Evolutionary conservation across 2,888 invertebrate species (phyloP), one percentile per base, ranked within the genome.

Genomic region (Vannuccia rotundouncinata): DNA sequence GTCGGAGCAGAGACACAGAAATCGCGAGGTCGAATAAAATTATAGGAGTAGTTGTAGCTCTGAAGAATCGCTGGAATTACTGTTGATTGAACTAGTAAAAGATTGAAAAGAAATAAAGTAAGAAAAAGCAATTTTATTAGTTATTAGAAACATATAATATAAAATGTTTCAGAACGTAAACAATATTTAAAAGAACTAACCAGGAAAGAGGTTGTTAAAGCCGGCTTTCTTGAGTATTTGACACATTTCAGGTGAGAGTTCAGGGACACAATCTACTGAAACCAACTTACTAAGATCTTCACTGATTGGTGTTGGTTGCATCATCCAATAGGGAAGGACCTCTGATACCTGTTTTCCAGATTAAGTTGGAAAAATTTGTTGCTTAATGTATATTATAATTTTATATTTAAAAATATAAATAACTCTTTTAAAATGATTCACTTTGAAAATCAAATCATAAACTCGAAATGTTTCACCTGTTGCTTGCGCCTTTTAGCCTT

Each of bases 1-100:
- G 95, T 96, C 0, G 95, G 95, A 28, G 95, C 94, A 76, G 94
- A 94, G 22, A 96, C 93, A 88, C 95, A 96, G 77, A 95, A 90
- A 87, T 97, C 96, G 83, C 92, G 91, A 0, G 93, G 92, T 29
- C 78, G 75, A 2, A 78, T 17, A 1, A 29, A 28, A 22, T 27
- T 22, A 10, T 27, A n/a, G n/a, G 28, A 25, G 27, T 73, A 73
- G 22, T 73, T 13, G 31, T 45, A 77, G 17, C 31, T 31, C n/a
- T 79, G 29, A 0, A 82, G 73, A 31, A 82, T 74, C 1, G 82
- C 79, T 5, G 82, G 82, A 10, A 82, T 82, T 1, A 82, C 81
- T 13, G 45, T n/a, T 13, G 10, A 22, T 74, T 82, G 82, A 74
- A 82, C 82, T 17, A 80, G 81, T 25, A 82, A 81, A 1, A 10